phyloP scores from a whole-genome alignment of 2,113 vertebrate species.

The Callorhinus ursinus region DNA sequence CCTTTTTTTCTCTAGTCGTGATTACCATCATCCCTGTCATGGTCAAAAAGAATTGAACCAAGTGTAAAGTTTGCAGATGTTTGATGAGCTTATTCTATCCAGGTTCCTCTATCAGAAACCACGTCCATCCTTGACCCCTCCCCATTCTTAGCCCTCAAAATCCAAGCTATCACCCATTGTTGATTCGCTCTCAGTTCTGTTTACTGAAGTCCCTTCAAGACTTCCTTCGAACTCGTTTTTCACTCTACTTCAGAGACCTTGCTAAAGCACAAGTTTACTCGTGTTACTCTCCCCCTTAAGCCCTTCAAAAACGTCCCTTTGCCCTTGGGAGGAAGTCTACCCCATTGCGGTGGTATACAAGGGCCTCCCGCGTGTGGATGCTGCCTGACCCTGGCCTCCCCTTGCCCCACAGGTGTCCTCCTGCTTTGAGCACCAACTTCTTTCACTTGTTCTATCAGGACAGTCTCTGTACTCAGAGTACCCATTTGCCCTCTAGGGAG shows the following conservation, averaged over 20 bases:
- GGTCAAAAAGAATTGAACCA: background rate
- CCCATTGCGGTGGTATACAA: accelerated
- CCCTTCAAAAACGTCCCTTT: background rate
- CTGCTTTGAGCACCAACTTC: background rate
- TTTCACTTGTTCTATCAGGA: background rate
- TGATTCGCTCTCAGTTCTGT: background rate
- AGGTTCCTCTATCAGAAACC: background rate
- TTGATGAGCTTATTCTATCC: background rate
- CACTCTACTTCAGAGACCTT: background rate
- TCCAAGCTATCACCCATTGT: background rate
- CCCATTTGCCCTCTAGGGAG: background rate
- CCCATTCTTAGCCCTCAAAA: background rate
- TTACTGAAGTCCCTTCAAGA: background rate
- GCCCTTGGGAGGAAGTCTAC: background rate
- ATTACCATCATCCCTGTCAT: background rate
- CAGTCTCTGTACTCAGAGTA: background rate
- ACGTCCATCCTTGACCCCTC: background rate
- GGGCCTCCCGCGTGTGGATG: background rate
- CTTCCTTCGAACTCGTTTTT: background rate
- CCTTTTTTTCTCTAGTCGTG: background rate
- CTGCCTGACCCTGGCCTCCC: background rate
- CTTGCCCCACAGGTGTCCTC: background rate
- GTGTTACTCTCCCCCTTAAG: background rate
- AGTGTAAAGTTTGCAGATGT: background rate
- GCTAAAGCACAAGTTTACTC: background rate